Conservation (phyloP, 2,797 vertebrate genomes). For the Phataginus tetradactyla region DNA sequence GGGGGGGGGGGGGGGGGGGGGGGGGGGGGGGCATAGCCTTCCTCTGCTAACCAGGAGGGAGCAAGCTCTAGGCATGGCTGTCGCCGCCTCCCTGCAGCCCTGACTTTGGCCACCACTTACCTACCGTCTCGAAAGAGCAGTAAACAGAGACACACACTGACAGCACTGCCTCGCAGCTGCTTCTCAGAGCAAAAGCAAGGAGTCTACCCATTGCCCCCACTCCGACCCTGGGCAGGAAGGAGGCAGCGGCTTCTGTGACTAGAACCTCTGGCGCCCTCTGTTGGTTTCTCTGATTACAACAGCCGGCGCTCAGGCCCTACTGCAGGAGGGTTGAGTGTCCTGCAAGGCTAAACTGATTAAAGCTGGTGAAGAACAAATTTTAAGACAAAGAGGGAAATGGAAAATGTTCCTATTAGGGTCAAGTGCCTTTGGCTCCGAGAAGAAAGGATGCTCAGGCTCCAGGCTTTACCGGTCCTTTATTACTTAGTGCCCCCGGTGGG, state of each 20-base stretch:
- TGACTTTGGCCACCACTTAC: neutral
- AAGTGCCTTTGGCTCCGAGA: neutral
- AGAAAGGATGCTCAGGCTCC: neutral
- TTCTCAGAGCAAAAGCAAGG: neutral
- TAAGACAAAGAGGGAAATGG: neutral
- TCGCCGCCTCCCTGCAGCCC: neutral
- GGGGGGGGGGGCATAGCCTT: neutral
- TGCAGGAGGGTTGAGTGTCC: too few relatives aligned
- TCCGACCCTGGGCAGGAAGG: rapidly evolving
- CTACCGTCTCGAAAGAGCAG: neutral
- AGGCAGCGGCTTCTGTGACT: neutral
- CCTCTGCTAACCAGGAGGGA: neutral
- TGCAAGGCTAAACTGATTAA: neutral
- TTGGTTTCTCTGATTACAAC: neutral
- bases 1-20: too few relatives aligned
- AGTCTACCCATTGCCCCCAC: neutral
- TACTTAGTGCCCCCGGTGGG: neutral
- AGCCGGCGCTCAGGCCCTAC: neutral
- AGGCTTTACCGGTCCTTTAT: neutral
- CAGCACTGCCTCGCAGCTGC: neutral
- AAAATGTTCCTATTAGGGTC: neutral
- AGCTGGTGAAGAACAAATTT: neutral
- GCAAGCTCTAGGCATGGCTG: neutral
- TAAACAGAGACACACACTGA: neutral
- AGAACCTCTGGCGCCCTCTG: conserved; percentile 43